These are phyloP conservation scores for Microdon myrmicae DNA, from an alignment of 2,888 invertebrate genomes.

Conservation along the genomic window DNA sequence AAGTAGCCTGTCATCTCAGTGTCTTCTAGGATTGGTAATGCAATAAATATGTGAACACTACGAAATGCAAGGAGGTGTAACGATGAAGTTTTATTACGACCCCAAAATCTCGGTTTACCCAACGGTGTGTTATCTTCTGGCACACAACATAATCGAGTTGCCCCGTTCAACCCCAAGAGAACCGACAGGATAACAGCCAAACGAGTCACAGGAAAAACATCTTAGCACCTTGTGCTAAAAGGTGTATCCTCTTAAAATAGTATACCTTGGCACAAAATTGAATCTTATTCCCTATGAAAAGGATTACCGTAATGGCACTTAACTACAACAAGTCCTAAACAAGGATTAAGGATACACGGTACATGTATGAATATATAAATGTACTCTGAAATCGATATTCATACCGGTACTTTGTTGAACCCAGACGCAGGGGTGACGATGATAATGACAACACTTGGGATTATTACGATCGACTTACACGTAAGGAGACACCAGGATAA, in stretches of 20 bases:
- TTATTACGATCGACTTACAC: too few relatives aligned
- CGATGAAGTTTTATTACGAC: constrained; percentile 31
- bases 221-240: not conserved
- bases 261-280: constrained; percentile 20
- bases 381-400: constrained; percentile 34
- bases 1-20: constrained; percentile 13
- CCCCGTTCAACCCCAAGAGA: constrained; percentile 19
- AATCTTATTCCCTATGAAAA: constrained; percentile 38
- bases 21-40: too few relatives aligned
- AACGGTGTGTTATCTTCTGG: constrained; percentile 7
- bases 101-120: not conserved
- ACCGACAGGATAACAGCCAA: constrained; percentile 28
- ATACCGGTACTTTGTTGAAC: not conserved
- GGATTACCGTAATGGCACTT: constrained; percentile 34
- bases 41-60: constrained; percentile 44
- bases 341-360: constrained; percentile 46
- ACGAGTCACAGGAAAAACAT: constrained; percentile 13
- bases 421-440: constrained; percentile 10
- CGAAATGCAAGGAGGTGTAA: constrained; percentile 30
- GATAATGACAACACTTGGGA: constrained; percentile 29
- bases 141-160: constrained; percentile 41
- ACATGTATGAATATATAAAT: constrained; percentile 48
- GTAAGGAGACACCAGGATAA: too few relatives aligned
- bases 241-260: not conserved
- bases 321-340: constrained; percentile 37